Conservation (phyloP, 2,113 vertebrate genomes). For the Turdus rufiventris region DNA sequence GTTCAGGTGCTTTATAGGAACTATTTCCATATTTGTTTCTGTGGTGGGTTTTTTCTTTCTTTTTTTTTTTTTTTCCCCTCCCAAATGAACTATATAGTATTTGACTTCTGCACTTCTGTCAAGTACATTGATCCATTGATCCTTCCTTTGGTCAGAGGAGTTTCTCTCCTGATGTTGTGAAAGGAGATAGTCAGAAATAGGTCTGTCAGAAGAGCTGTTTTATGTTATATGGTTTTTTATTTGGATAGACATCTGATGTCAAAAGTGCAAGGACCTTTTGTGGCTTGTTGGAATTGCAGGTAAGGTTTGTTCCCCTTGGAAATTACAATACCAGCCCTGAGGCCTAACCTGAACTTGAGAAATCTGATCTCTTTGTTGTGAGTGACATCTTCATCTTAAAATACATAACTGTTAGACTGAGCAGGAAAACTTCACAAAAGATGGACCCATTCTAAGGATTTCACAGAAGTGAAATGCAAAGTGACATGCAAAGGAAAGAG, state of each 20-base stretch:
- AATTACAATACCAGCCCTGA: background rate
- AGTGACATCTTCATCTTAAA: background rate
- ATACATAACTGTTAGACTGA: background rate
- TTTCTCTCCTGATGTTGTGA: background rate
- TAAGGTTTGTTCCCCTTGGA: background rate
- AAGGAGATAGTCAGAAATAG: background rate
- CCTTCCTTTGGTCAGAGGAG: background rate
- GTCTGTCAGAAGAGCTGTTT: background rate
- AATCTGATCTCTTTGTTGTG: background rate
- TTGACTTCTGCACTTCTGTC: background rate
- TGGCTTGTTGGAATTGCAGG: background rate
- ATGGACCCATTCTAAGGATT: background rate
- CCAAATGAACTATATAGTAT: background rate
- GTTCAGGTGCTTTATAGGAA: background rate
- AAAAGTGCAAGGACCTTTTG: background rate
- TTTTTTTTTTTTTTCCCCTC: too few relatives aligned
- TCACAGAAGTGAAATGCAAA: background rate
- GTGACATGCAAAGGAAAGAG: background rate
- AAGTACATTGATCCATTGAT: background rate
- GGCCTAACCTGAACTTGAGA: background rate
- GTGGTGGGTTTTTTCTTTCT: background rate
- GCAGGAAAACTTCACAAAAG: background rate
- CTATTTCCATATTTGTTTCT: background rate
- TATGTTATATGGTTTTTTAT: background rate
- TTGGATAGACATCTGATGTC: background rate